A percentile compares a stretch with the other conserved stretches of the same genome.
These are phyloP conservation scores for Blera fallax DNA, from an alignment of 2,888 invertebrate genomes.

Conservation along the genomic window DNA sequence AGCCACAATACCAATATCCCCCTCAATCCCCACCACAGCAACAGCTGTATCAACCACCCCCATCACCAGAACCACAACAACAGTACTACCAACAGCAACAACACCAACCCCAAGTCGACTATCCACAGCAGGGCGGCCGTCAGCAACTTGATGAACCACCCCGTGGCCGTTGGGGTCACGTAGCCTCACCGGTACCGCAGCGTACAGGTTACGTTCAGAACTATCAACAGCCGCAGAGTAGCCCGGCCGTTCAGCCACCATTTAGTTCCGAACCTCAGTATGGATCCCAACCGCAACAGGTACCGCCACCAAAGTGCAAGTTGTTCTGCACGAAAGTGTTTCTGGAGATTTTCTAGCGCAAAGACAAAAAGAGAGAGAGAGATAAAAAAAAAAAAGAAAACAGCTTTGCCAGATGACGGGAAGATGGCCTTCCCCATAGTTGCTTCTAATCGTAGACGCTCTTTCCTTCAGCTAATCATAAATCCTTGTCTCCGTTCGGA, in stretches of 20 bases:
- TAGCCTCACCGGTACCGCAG: slow-evolving; percentile 71
- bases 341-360: slow-evolving; percentile 67
- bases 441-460: slow-evolving; percentile 46
- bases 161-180: slow-evolving; percentile 63
- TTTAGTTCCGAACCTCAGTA: slow-evolving; percentile 57
- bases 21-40: slow-evolving; percentile 69
- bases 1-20: slow-evolving; percentile 66
- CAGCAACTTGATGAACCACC: slow-evolving; percentile 52
- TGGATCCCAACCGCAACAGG: slow-evolving; percentile 67
- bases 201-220: slow-evolving; percentile 64
- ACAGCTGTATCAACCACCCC: slow-evolving; percentile 68
- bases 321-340: slow-evolving; percentile 68
- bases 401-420: slow-evolving; percentile 48
- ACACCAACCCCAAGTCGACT: slow-evolving; percentile 43
- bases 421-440: slow-evolving; percentile 32
- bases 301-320: slow-evolving; percentile 60
- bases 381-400: slow-evolving; percentile 16
- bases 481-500: slow-evolving; percentile 12
- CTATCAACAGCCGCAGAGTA: slow-evolving; percentile 50
- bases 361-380: slow-evolving; percentile 29
- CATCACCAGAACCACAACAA: slow-evolving; percentile 71
- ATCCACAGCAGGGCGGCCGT: slow-evolving; percentile 26
- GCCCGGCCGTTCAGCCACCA: slow-evolving; percentile 59
- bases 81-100: slow-evolving; percentile 71
- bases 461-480: slow-evolving; percentile 16